Percentiles rank a stretch among this genome's conserved stretches.
These are phyloP conservation scores for Zoanthus sociatus DNA, from an alignment of 92 coral and sea anemone genomes.

Conservation along the genomic window DNA sequence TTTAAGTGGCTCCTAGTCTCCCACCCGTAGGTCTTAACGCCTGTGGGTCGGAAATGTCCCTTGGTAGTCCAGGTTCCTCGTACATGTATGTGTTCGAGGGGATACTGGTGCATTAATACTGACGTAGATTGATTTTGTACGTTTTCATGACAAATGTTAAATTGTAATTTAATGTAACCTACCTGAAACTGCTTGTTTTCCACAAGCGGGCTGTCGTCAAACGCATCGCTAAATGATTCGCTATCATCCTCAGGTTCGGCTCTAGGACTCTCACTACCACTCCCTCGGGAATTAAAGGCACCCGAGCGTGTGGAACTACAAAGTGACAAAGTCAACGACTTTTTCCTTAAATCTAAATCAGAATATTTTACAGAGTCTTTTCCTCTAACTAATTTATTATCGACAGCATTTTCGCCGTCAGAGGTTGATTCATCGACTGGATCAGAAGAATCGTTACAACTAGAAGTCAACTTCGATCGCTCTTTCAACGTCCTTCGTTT, in stretches of 20 bases:
- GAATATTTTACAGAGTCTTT: constrained; percentile 70
- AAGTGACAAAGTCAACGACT: constrained; percentile 79
- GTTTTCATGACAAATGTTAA: too few relatives aligned
- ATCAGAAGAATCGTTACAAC: constrained; percentile 54
- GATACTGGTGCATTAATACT: too few relatives aligned
- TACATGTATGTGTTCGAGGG: too few relatives aligned
- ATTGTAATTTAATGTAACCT: background rate
- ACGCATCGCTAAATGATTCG: constrained; percentile 84
- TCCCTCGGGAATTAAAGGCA: constrained; percentile 37
- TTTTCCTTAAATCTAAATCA: constrained; percentile 84
- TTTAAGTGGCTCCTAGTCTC: too few relatives aligned
- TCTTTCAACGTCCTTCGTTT: constrained; percentile 42
- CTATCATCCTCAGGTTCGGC: constrained; percentile 88
- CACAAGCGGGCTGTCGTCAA: constrained; percentile 87
- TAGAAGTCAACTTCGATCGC: constrained; percentile 3
- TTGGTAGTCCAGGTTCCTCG: too few relatives aligned
- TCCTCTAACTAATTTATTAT: constrained; percentile 53
- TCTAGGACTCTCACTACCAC: constrained; percentile 81
- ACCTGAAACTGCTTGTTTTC: constrained; percentile 86
- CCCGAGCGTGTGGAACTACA: constrained; percentile 72
- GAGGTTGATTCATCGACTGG: constrained; percentile 74
- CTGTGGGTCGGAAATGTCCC: too few relatives aligned
- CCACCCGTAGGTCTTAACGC: too few relatives aligned
- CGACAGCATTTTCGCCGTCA: constrained; percentile 64
- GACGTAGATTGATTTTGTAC: too few relatives aligned